Base-by-base conservation (phyloP, 2,797 vertebrate species). In the Pachyuromys duprasi region DNA sequence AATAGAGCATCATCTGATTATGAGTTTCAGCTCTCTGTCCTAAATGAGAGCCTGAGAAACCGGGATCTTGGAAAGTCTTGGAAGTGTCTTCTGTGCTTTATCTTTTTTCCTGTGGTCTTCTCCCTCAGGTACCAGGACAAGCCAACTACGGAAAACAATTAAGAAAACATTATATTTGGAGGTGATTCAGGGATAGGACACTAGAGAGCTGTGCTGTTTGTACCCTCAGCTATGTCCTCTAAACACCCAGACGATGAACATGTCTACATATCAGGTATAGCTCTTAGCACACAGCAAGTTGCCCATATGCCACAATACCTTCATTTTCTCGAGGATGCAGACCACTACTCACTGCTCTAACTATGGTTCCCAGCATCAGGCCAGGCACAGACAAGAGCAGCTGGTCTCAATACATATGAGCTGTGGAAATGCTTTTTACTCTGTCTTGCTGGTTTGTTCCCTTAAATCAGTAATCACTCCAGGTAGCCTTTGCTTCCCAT, bases 141-240 rank as follows among this genome's bases (percentile, higher is more conserved):
- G 0, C 4, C 26, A 8, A 55, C 18, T 12, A 93, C 93, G 95
- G 18, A 17, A 57, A 8, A 0, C 17, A 0, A 0, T 22, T 0
- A 0, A 28, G 0, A 0, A n/a, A 0, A 0, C 5, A 5, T 2
- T 42, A 0, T 0, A 0, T 4, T 0, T 26, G 1, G 0, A 72
- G 24, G 86, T 93, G 45, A 96, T 42, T 6, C 33, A 72, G 65
- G 45, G 24, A 20, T 60, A 76, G 36, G 42, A 33, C 42, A 14
- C 42, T 57, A 3, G 33, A 3, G 65, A 9, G 3, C 8, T 31
- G 20, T 31, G 2, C 55, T 24, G 5, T 11, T 13, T 17, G 9
- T 2, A 76, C 53, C 36, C 18, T 65, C 2, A 45, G 12, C 22
- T 63, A 33, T 60, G 22, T 74, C 55, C 81, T 84, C 45, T 70